Evolutionary conservation across 2,888 invertebrate species (phyloP).

Genomic region (Cyclophora punctaria): DNA sequence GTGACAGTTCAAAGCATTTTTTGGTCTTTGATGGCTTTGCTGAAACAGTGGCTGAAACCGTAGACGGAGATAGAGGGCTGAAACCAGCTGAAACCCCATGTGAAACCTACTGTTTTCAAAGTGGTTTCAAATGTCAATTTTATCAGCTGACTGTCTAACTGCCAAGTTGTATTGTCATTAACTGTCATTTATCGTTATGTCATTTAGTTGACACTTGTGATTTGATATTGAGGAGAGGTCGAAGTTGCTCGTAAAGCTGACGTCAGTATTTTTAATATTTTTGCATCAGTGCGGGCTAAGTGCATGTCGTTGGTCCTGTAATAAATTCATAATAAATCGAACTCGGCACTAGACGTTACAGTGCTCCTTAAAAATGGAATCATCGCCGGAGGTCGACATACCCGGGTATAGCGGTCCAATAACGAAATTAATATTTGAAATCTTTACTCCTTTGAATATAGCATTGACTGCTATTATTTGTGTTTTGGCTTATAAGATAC

Average conservation of each 20-base stretch:
- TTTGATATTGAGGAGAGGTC: background rate
- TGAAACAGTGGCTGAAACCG: no score
- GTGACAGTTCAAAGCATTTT: no score
- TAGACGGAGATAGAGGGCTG: no score
- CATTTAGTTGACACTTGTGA: background rate
- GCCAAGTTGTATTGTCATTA: constrained; percentile 11
- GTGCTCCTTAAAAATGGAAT: constrained; percentile 35
- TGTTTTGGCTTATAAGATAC: constrained; percentile 80
- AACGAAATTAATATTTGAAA: constrained; percentile 18
- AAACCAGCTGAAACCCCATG: no score
- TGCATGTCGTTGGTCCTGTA: constrained; percentile 24
- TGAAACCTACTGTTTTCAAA: no score
- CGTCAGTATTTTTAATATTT: constrained; percentile 48
- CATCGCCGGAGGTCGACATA: constrained; percentile 46
- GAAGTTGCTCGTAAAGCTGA: constrained; percentile 25
- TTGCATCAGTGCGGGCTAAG: constrained; percentile 21
- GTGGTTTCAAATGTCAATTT: no score
- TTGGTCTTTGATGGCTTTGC: no score
- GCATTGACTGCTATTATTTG: constrained; percentile 77
- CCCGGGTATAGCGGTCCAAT: constrained; percentile 22
- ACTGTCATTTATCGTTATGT: constrained; percentile 12
- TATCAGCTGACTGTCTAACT: no score
- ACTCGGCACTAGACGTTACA: constrained; percentile 11
- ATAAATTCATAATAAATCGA: constrained; percentile 28
- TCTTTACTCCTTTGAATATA: constrained; percentile 80